phyloP scores from a whole-genome alignment of 2,888 invertebrate species.

The Catocala nupta region DNA sequence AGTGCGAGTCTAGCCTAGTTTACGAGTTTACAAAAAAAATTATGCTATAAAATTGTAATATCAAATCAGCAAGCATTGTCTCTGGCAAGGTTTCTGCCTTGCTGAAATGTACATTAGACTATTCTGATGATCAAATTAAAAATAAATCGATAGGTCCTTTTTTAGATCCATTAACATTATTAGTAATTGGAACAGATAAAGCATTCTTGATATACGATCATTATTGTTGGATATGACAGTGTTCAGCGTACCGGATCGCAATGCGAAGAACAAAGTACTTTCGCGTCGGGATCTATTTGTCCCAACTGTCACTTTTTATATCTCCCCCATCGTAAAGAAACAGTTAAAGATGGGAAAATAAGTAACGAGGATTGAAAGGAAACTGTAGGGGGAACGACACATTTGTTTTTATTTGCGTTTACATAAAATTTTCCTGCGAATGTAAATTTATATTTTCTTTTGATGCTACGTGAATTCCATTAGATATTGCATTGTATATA shows the following conservation, averaged over 20 bases:
- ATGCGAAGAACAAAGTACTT: slow-evolving; percentile 9
- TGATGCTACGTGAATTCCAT: slow-evolving; percentile 13
- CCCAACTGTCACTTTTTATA: slow-evolving; percentile 11
- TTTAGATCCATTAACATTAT: no score
- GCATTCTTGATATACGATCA: slow-evolving; percentile 8
- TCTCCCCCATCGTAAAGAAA: slow-evolving; percentile 25
- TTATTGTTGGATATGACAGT: slow-evolving; percentile 3
- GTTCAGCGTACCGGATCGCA: slow-evolving; percentile 4
- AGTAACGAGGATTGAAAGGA: slow-evolving; percentile 38
- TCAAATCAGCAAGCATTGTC: no score
- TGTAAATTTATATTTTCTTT: slow-evolving; percentile 10
- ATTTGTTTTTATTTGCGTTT: slow-evolving; percentile 28
- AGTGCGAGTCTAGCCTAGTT: no score
- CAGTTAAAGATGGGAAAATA: slow-evolving; percentile 35
- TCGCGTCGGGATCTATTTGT: slow-evolving; percentile 9
- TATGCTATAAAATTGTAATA: no score
- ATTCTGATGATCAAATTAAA: no score
- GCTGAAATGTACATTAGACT: no score
- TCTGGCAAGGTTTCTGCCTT: no score
- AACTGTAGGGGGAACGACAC: slow-evolving; percentile 17
- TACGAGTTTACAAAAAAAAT: no score
- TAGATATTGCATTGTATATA: slow-evolving; percentile 5
- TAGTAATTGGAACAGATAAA: no score
- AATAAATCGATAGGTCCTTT: no score
- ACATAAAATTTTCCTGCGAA: slow-evolving; percentile 5